A percentile compares a stretch with the other conserved stretches of the same genome.
phyloP scores from a whole-genome alignment of 2,888 invertebrate species.

The Stenolophus ochropezus region DNA sequence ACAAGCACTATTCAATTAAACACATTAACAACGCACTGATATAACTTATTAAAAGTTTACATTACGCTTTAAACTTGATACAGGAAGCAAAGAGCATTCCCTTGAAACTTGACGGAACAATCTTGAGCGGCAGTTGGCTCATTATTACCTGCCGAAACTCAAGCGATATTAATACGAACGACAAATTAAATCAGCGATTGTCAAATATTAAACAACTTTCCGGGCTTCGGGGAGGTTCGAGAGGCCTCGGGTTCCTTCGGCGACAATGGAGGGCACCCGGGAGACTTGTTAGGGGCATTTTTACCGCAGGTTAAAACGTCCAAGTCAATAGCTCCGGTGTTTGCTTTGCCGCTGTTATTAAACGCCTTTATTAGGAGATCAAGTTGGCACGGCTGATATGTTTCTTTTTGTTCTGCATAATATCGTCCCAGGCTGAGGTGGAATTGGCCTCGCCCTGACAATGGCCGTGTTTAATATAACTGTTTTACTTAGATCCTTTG shows the following conservation, averaged over 20 bases:
- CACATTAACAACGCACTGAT: constrained; percentile 47
- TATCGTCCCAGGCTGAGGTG: neutral
- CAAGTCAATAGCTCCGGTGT: constrained; percentile 29
- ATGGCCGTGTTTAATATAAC: constrained; percentile 52
- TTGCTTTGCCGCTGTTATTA: constrained; percentile 48
- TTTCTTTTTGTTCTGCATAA: constrained; percentile 48
- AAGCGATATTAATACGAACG: constrained; percentile 37
- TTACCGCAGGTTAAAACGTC: constrained; percentile 12
- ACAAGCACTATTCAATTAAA: constrained; percentile 52
- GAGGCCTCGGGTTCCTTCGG: constrained; percentile 1
- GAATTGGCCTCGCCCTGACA: constrained; percentile 26
- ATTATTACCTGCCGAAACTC: constrained; percentile 46
- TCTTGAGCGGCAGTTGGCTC: neutral
- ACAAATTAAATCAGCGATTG: constrained; percentile 48
- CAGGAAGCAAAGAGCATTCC: constrained; percentile 9
- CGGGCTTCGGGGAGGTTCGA: neutral
- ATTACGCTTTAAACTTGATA: constrained; percentile 32
- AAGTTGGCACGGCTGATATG: constrained; percentile 40
- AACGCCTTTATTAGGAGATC: constrained; percentile 57
- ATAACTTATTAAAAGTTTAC: constrained; percentile 42
- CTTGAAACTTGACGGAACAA: neutral
- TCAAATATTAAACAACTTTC: constrained; percentile 49
- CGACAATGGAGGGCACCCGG: constrained; percentile 43
- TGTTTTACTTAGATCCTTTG: constrained; percentile 49
- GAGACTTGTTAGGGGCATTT: constrained; percentile 54